Conservation (phyloP, 2,113 vertebrate species). For the Eupsittula cactorum region DNA sequence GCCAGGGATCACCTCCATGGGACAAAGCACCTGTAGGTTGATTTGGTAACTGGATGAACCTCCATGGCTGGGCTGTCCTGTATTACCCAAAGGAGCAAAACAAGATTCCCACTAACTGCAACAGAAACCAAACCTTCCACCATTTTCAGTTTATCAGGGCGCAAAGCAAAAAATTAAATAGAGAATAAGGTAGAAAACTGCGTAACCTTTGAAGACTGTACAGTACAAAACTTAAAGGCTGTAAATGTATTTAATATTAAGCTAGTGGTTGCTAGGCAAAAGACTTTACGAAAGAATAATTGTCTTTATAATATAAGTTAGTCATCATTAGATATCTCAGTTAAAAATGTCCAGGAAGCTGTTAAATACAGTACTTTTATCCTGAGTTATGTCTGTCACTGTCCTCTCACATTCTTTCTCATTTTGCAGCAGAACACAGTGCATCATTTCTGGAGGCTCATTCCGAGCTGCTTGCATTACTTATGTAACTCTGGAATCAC, state of each 20-base stretch:
- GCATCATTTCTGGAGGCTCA: neutral
- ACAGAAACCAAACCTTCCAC: neutral
- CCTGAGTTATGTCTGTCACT: neutral
- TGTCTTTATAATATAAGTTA: neutral
- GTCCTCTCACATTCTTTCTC: neutral
- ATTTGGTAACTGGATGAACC: neutral
- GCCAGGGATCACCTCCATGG: neutral
- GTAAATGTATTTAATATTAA: neutral
- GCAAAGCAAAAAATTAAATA: neutral
- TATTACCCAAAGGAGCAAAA: neutral
- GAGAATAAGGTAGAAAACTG: neutral
- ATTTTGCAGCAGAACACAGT: neutral
- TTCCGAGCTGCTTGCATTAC: neutral
- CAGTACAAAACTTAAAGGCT: neutral
- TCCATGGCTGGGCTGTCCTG: neutral
- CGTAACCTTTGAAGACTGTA: neutral
- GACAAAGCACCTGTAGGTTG: neutral
- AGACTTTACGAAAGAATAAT: neutral
- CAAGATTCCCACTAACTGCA: neutral
- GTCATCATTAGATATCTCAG: neutral
- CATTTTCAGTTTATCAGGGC: neutral
- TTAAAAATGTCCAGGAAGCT: neutral
- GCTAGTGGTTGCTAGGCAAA: neutral
- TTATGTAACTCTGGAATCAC: neutral
- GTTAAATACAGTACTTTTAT: neutral